phyloP scores from a whole-genome alignment of 2,797 vertebrate species.

The Siniperca scherzeri region DNA sequence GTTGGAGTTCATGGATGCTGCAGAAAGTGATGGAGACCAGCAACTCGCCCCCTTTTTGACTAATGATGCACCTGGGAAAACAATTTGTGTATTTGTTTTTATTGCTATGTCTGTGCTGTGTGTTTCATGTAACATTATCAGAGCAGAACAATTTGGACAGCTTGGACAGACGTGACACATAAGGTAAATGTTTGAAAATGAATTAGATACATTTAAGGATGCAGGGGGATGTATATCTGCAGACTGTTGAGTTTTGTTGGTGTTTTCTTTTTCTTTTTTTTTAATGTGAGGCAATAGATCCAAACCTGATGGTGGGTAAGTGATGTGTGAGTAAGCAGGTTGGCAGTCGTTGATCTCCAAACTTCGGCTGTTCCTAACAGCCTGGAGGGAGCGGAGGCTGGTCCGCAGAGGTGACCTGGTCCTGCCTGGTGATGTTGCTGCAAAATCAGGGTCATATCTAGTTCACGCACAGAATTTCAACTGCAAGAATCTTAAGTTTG shows the following conservation, averaged over 20 bases:
- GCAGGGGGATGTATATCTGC: neutral
- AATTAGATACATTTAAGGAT: neutral
- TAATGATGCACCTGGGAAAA: slow-evolving; percentile 49
- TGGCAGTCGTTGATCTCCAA: slow-evolving; percentile 81
- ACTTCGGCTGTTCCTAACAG: slow-evolving; percentile 86
- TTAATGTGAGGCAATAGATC: neutral
- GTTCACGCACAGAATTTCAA: neutral
- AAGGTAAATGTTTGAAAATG: neutral
- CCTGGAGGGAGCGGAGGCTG: slow-evolving; percentile 86
- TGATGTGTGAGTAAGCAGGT: slow-evolving; percentile 69
- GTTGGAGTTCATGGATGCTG: slow-evolving; percentile 15
- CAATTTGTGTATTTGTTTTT: neutral
- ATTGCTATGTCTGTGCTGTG: neutral
- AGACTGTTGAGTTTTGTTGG: neutral
- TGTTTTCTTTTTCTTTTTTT: neutral
- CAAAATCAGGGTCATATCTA: slow-evolving; percentile 17
- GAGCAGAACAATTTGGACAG: neutral
- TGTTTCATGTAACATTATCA: neutral
- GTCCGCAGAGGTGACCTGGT: slow-evolving; percentile 78
- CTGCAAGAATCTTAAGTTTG: neutral
- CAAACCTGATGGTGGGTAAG: slow-evolving; percentile 52
- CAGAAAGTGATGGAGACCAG: slow-evolving; percentile 27
- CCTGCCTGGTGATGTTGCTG: slow-evolving; percentile 70
- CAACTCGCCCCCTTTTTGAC: slow-evolving; percentile 6
- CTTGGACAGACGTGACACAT: neutral